Evolutionary conservation across 1,140 invertebrate genomes (phyloP), one percentile per base, ranked within the genome.

Genomic region (Bombus superbus): DNA sequence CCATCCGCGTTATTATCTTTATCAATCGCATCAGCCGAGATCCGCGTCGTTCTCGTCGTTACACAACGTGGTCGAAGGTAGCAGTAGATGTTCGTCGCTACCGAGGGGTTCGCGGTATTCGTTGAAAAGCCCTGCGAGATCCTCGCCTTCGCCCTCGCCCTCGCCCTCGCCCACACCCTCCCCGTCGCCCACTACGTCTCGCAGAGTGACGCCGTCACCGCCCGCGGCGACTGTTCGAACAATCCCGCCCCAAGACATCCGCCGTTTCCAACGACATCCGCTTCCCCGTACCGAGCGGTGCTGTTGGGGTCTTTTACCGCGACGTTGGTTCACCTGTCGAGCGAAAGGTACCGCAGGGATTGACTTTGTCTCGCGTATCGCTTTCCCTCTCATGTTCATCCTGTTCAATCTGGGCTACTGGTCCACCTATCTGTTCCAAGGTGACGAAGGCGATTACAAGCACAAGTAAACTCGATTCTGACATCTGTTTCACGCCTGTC

Each of bases 341-440:
- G 97, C 97, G 10, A 97, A 97, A 83, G 96, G 97, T 91, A 98
- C 98, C 94, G 99, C 99, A 95, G 96, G 98, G 91, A 99, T 99
- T 94, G 98, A 99, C 95, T 98, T 99, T 94, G 98, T 99, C 94
- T 98, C 98, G 87, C 96, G 98, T 90, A 97, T 98, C 95, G 97
- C 98, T 91, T 99, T 99, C 95, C 98, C 98, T 42, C 96, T 99
- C 90, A 97, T 98, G 86, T 99, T 99, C 95, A 97, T 98, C 84
- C 96, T 99, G 90, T 99, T 99, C 96, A 99, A 99, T 95, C 95
- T 99, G 92, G 97, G 98, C 93, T 99, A 99, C 95, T 99, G 98
- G 98, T 98, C 97, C 89, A 98, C 97, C 77, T 98, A 98, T 94
- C 96, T 98, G 85, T 97, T 98, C 95, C 96, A 97, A 74, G 97